phyloP scores from a whole-genome alignment of 2,113 vertebrate genomes.

The Zootoca vivipara region DNA sequence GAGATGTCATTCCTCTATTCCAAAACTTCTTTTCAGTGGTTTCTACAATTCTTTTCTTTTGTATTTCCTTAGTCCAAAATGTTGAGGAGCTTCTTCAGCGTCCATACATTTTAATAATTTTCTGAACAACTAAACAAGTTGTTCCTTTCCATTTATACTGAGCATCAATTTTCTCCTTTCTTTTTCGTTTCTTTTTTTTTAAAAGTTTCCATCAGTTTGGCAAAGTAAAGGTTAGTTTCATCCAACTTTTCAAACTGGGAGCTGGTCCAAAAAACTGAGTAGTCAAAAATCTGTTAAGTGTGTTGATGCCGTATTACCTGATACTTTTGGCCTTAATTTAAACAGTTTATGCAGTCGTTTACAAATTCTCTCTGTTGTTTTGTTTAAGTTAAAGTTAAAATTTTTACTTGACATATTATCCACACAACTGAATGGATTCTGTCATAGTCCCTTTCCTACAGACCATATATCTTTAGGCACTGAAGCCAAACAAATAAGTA shows the following conservation, averaged over 20 bases:
- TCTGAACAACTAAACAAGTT: slow-evolving; percentile 44
- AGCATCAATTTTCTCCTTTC: slow-evolving; percentile 34
- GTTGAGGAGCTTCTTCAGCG: slow-evolving; percentile 7
- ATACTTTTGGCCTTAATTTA: slow-evolving; percentile 68
- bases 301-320: slow-evolving; percentile 73
- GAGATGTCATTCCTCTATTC: slow-evolving; percentile 49
- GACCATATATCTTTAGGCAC: not conserved
- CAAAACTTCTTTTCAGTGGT: slow-evolving; percentile 53
- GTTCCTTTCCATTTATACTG: slow-evolving; percentile 56
- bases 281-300: slow-evolving; percentile 68
- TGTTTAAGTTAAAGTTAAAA: slow-evolving; percentile 35
- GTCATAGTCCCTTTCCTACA: slow-evolving; percentile 2
- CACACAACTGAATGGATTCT: slow-evolving; percentile 24
- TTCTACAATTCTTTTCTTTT: slow-evolving; percentile 55
- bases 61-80: slow-evolving; percentile 43
- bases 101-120: slow-evolving; percentile 61
- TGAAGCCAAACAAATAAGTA: slow-evolving; percentile 20
- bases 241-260: slow-evolving; percentile 77
- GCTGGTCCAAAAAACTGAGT: slow-evolving; percentile 62
- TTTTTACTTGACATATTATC: slow-evolving; percentile 44
- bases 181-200: slow-evolving; percentile 39
- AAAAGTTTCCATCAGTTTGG: slow-evolving; percentile 72
- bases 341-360: slow-evolving; percentile 49
- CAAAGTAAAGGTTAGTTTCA: slow-evolving; percentile 61
- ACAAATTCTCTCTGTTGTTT: slow-evolving; percentile 60